Evolutionary conservation across 2,888 invertebrate species (phyloP), one percentile per base, ranked within the genome.

Genomic region (Caenorhabditis panamensis): DNA sequence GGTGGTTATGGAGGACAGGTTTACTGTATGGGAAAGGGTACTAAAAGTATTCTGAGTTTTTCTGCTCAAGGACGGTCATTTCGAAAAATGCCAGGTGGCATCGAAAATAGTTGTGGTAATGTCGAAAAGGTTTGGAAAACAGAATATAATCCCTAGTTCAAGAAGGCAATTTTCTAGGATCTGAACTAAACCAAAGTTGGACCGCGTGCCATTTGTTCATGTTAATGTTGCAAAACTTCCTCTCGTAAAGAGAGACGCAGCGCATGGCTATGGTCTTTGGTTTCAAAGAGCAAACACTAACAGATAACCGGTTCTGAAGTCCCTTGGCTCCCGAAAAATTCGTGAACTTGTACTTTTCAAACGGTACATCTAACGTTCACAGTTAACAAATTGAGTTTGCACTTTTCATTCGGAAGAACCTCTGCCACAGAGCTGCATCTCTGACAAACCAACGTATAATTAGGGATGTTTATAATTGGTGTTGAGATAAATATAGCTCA

Each of bases 181-280:
- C n/a, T n/a, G 13, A 13, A 41, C 5, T 13, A 13, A 41, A 41
- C 8, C 41, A 2, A 41, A 13, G 47, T 20, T 4, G 18, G 18
- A 47, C 13, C 2, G 11, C 8, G 41, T 6, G 18, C 18, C 18
- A 20, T 5, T 47, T 3, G 18, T 47, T 47, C 47, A 31, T 47
- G 47, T 18, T 2, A n/a, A 47, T 47, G 18, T 47, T 61, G 61
- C 59, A 69, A n/a, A 36, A 37, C 22, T 44, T 69, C 37, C n/a
- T 18, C 58, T 22, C 51, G 37, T 28, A 41, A 47, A 59, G 2
- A 13, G 51, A 66, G 56, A 56, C 49, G 41, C 41, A 36, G 28
- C 44, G 22, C n/a, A n/a, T 51, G 44, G 64, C 36, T 51, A 61
- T 75, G 66, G 61, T 75, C 75, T 75, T 75, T 75, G 75, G 75